A percentile compares a stretch with the other conserved stretches of the same genome.
These are phyloP conservation scores for Campopleginae sp. DNA, from an alignment of 2,888 invertebrate genomes.

Conservation along the genomic window DNA sequence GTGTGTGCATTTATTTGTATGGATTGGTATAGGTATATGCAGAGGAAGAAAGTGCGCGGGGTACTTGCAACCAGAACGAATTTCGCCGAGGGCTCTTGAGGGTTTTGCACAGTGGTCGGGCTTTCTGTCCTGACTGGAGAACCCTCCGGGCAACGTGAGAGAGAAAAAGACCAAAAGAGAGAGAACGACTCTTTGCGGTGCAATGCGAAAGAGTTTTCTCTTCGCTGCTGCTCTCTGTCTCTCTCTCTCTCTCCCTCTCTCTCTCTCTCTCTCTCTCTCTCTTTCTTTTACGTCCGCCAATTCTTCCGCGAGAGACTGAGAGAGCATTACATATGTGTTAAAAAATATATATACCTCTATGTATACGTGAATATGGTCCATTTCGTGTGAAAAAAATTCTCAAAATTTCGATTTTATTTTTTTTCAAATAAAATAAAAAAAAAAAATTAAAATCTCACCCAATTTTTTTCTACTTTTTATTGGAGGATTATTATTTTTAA, in stretches of 20 bases:
- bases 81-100: slow-evolving; percentile 79
- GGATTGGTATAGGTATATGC: slow-evolving; percentile 19
- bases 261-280: slow-evolving; percentile 25
- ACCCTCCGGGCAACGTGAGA: slow-evolving; percentile 73
- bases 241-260: slow-evolving; percentile 39
- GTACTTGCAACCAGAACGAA: slow-evolving; percentile 76
- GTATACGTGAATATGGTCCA: slow-evolving; percentile 3
- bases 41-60: slow-evolving; percentile 63
- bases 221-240: slow-evolving; percentile 40
- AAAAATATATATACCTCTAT: slow-evolving; percentile 39
- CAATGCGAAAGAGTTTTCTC: slow-evolving; percentile 64
- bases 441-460: not conserved
- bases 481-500: not conserved
- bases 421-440: not conserved
- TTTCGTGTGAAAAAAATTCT: not conserved
- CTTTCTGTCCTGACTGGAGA: slow-evolving; percentile 72
- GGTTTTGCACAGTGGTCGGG: slow-evolving; percentile 78
- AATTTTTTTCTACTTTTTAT: not conserved
- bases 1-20: slow-evolving; percentile 19
- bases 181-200: slow-evolving; percentile 56
- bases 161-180: slow-evolving; percentile 21
- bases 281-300: slow-evolving; percentile 22
- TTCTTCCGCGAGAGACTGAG: slow-evolving; percentile 43
- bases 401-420: not conserved
- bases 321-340: slow-evolving; percentile 50